Percentiles rank a stretch among this genome's conserved stretches.
phyloP scores from a whole-genome alignment of 37 sponge, comb jelly and placozoan genomes.

The Hormiphora californensis region DNA sequence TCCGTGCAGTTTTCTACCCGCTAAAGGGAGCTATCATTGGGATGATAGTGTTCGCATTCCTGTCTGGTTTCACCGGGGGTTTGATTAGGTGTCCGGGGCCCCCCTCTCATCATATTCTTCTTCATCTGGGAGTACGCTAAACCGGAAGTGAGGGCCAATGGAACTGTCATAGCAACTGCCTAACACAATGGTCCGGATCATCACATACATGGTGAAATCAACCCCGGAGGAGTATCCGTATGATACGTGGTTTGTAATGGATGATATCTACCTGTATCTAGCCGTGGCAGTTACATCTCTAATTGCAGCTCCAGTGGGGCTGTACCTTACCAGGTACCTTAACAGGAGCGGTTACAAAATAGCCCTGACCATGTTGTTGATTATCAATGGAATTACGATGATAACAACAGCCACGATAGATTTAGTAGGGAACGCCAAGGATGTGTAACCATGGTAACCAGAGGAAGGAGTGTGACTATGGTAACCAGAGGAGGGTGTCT shows the following conservation, averaged over 20 bases:
- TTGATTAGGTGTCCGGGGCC: not conserved
- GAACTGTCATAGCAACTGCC: not conserved
- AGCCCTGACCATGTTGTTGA: slow-evolving; percentile 11
- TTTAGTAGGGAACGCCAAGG: no score
- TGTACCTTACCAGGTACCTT: slow-evolving; percentile 6
- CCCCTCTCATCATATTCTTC: slow-evolving; percentile 49
- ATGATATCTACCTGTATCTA: slow-evolving; percentile 20
- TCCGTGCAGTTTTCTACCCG: no score
- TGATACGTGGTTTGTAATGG: slow-evolving; percentile 5
- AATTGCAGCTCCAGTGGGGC: not conserved
- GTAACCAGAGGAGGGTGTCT: no score
- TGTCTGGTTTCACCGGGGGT: slow-evolving; percentile 30
- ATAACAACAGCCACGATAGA: not conserved
- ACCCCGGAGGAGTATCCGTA: not conserved
- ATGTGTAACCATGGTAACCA: no score
- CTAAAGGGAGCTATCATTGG: no score
- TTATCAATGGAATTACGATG: slow-evolving; percentile 36
- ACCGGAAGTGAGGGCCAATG: slow-evolving; percentile 20
- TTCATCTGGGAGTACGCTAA: slow-evolving; percentile 18
- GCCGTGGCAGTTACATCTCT: not conserved
- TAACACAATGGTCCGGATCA: slow-evolving; percentile 32
- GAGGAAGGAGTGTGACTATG: no score
- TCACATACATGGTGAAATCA: slow-evolving; percentile 13
- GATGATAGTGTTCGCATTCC: slow-evolving; percentile 10
- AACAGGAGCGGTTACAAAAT: slow-evolving; percentile 40